Evolutionary conservation across 2,888 invertebrate genomes (phyloP), one percentile per base, ranked within the genome.

Genomic region (Habrosyne pyritoides): DNA sequence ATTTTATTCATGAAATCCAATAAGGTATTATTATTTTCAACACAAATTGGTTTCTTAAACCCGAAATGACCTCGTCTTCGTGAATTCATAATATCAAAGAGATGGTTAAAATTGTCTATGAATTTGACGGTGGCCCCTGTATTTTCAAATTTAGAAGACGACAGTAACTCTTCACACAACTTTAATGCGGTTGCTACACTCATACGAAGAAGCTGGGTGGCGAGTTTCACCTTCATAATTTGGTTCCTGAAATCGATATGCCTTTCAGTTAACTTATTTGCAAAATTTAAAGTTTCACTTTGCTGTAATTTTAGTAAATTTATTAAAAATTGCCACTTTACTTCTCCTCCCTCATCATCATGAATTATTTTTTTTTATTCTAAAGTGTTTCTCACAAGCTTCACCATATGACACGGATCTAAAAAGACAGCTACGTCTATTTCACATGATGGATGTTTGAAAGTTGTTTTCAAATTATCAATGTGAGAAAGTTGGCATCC

Each of bases 211-310:
- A 64, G 28, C 49, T 71, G 66, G 0, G 56, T 46, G 0, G 67
- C 71, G 10, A 71, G 33, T 52, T 69, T 69, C 0, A 68, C 69
- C 10, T 69, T 65, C 61, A 66, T 67, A 8, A 61, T 62, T 6
- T 53, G 6, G 18, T 72, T 69, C 33, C 56, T 53, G 56, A 72
- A 69, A 4, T 58, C 8, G 6, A 68, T 33, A 54, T 69, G 63
- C 50, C 47, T 55, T n/a, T 47, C 21, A 8, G 63, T 63, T 14
- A 71, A 33, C 26, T 60, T 58, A 33, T 69, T 67, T 0, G 61
- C 65, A 10, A 65, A 6, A n/a, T 66, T 46, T 10, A 68, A 47
- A 1, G 57, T 57, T 56, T 59, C 53, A 36, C 55, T 50, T 47
- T 59, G 55, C 48, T 68, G 66, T 10, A 71, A 33, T 10, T 58